phyloP scores from a whole-genome alignment of 2,113 vertebrate genomes.

The Rhizomys pruinosus region DNA sequence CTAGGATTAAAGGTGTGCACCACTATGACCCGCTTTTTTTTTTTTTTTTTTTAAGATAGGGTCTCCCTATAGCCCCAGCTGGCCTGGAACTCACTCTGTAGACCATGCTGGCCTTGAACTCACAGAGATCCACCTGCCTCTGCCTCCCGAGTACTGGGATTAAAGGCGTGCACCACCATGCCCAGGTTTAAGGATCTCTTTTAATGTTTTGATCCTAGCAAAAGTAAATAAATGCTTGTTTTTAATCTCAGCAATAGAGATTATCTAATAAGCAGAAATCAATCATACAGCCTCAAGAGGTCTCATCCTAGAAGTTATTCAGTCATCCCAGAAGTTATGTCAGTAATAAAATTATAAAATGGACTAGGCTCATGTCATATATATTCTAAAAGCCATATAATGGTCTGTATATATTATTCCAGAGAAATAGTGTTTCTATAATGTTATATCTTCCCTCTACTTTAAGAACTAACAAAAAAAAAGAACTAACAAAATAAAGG shows the following conservation, averaged over 20 bases:
- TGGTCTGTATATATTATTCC: slow-evolving; percentile 24
- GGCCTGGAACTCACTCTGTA: too few relatives aligned
- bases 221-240: not conserved
- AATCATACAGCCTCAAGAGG: slow-evolving; percentile 5
- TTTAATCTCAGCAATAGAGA: not conserved
- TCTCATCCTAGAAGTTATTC: slow-evolving; percentile 12
- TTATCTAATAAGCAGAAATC: not conserved
- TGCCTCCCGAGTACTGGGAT: too few relatives aligned
- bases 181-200: not conserved
- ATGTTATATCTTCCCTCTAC: not conserved
- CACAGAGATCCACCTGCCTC: too few relatives aligned
- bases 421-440: not conserved
- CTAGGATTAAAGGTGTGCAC: too few relatives aligned
- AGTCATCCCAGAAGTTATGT: too few relatives aligned
- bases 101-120: too few relatives aligned
- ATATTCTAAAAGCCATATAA: not conserved
- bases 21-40: too few relatives aligned
- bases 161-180: too few relatives aligned
- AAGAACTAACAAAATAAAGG: not conserved
- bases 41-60: too few relatives aligned
- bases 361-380: not conserved
- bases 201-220: slow-evolving; percentile 30
- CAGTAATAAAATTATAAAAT: not conserved
- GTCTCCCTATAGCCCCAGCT: too few relatives aligned
- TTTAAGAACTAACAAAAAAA: too few relatives aligned